Conservation (phyloP, 2,888 invertebrate species). For the Shargacucullia verbasci region DNA sequence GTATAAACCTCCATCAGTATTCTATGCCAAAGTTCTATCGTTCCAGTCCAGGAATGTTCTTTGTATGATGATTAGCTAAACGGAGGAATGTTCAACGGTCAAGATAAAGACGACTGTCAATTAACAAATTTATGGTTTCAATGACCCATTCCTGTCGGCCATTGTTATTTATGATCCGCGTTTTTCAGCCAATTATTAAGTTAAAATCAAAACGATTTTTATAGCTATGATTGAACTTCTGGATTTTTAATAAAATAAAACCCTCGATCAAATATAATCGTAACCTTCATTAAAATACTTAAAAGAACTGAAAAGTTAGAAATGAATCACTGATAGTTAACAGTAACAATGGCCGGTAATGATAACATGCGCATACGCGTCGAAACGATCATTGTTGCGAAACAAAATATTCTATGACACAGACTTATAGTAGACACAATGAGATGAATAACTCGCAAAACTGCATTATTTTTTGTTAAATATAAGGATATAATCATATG, state of each 20-base stretch:
- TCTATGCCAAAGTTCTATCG: slow-evolving; percentile 11
- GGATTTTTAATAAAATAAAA: no score
- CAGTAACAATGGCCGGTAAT: slow-evolving; percentile 23
- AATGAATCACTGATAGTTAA: slow-evolving; percentile 37
- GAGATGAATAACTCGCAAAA: not conserved
- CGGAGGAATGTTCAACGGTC: slow-evolving; percentile 30
- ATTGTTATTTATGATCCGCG: not conserved
- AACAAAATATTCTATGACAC: slow-evolving; percentile 61
- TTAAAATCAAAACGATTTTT: no score
- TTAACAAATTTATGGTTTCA: slow-evolving; percentile 31
- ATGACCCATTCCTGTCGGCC: not conserved
- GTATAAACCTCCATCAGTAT: slow-evolving; percentile 26
- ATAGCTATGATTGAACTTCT: no score
- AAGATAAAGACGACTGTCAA: slow-evolving; percentile 32
- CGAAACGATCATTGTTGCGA: slow-evolving; percentile 65
- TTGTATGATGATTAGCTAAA: slow-evolving; percentile 48
- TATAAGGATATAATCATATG: no score
- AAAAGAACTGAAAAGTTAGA: not conserved
- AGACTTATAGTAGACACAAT: slow-evolving; percentile 5
- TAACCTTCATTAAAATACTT: not conserved
- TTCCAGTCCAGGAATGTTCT: slow-evolving; percentile 33
- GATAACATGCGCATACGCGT: slow-evolving; percentile 57
- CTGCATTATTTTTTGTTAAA: not conserved
- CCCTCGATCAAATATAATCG: no score
- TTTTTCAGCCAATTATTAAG: not conserved